phyloP scores from a whole-genome alignment of 1,140 invertebrate species.

The Wasmannia auropunctata region DNA sequence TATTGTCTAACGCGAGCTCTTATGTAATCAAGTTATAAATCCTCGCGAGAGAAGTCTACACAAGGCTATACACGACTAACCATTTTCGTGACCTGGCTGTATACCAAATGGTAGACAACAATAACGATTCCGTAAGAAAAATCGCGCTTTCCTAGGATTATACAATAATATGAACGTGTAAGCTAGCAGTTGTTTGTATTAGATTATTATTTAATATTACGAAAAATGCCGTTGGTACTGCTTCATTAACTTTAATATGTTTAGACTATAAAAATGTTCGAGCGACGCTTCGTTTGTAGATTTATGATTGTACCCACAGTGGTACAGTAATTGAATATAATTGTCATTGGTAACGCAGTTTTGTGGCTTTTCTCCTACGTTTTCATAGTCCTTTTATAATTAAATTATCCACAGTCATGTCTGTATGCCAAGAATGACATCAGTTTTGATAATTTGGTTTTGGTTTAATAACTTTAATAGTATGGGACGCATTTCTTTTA shows the following conservation, averaged over 20 bases:
- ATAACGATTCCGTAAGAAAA: background rate
- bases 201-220: background rate
- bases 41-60: background rate
- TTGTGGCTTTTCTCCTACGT: background rate
- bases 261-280: constrained; percentile 11
- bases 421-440: constrained; percentile 12
- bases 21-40: constrained; percentile 59
- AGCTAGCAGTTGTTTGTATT: background rate
- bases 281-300: constrained; percentile 27
- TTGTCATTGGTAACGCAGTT: background rate
- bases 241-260: background rate
- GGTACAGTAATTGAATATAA: constrained; percentile 44
- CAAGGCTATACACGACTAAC: background rate
- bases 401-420: constrained; percentile 43
- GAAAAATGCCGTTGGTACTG: background rate
- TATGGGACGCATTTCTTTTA: background rate
- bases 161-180: background rate
- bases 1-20: constrained; percentile 55
- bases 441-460: background rate
- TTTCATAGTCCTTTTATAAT: constrained; percentile 23
- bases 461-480: no score
- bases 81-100: constrained; percentile 11
- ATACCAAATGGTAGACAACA: background rate
- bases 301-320: background rate
- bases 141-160: background rate